Evolutionary conservation across 2,888 invertebrate genomes (phyloP).

Genomic region (Lithophane socia): DNA sequence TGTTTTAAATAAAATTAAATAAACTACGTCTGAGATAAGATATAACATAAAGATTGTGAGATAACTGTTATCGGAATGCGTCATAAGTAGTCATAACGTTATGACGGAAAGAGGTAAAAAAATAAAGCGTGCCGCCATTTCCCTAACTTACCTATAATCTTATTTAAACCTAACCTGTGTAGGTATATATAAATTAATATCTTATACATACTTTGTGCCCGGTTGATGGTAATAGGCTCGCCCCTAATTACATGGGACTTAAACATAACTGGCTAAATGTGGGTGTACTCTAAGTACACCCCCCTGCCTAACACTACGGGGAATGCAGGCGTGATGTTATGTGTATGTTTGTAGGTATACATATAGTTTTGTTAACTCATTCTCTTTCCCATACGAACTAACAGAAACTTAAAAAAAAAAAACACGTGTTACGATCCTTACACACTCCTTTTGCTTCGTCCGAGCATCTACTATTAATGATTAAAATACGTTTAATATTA

Average conservation of each 20-base stretch:
- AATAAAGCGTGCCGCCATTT: not conserved
- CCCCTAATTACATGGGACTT: not conserved
- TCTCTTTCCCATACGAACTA: not conserved
- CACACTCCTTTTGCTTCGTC: not conserved
- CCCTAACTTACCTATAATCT: not conserved
- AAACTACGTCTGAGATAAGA: slow-evolving; percentile 27
- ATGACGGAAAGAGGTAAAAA: slow-evolving; percentile 14
- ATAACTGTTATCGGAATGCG: slow-evolving; percentile 17
- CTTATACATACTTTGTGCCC: not conserved
- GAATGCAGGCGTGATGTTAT: not conserved
- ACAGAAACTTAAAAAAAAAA: not conserved
- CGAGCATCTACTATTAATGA: not conserved
- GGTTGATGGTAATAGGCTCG: too few species aligned
- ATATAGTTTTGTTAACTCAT: not conserved
- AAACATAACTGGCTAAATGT: not conserved
- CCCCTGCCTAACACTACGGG: not conserved
- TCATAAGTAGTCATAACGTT: slow-evolving; percentile 3
- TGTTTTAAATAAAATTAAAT: slow-evolving; percentile 4
- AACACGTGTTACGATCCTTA: not conserved
- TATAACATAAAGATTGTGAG: slow-evolving; percentile 20
- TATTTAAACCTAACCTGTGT: not conserved
- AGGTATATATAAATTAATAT: not conserved
- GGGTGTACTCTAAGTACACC: not conserved
- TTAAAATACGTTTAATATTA: not conserved
- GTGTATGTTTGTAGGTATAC: not conserved